These are phyloP conservation scores for Orientallactaga sibirica DNA, from an alignment of 2,797 vertebrate genomes.

Conservation along the genomic window DNA sequence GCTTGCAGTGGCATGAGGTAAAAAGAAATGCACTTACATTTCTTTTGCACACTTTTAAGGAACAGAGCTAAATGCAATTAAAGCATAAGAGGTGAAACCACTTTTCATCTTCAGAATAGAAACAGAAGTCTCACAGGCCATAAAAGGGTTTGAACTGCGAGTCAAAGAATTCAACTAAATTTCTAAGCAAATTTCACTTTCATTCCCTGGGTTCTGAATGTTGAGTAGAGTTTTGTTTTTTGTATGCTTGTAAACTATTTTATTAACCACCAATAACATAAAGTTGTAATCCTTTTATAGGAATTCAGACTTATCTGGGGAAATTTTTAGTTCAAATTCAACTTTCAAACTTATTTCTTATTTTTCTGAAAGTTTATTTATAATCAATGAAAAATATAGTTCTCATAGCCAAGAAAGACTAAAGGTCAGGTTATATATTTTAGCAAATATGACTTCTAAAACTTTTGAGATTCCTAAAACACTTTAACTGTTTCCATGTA, in stretches of 20 bases:
- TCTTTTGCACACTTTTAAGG: slow-evolving; percentile 60
- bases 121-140: slow-evolving; percentile 64
- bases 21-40: slow-evolving; percentile 73
- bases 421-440: slow-evolving; percentile 36
- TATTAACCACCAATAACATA: slow-evolving; percentile 53
- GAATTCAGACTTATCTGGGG: slow-evolving; percentile 56
- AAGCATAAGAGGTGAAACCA: slow-evolving; percentile 64
- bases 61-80: slow-evolving; percentile 73
- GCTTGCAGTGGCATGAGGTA: slow-evolving; percentile 53
- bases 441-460: slow-evolving; percentile 58
- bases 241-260: slow-evolving; percentile 55
- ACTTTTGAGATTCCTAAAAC: slow-evolving; percentile 22
- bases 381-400: slow-evolving; percentile 55
- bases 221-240: not conserved
- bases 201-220: slow-evolving; percentile 25
- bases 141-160: slow-evolving; percentile 24
- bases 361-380: slow-evolving; percentile 48
- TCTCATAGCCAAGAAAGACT: slow-evolving; percentile 32
- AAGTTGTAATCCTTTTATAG: slow-evolving; percentile 42
- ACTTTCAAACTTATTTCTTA: slow-evolving; percentile 59
- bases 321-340: slow-evolving; percentile 69
- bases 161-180: slow-evolving; percentile 66
- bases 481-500: slow-evolving; percentile 51
- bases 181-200: slow-evolving; percentile 70
- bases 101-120: slow-evolving; percentile 71